Percentiles rank a stretch among this genome's conserved stretches.
Evolutionary conservation across 2,113 vertebrate species (phyloP).

Genomic region (Bambusicola thoracicus): DNA sequence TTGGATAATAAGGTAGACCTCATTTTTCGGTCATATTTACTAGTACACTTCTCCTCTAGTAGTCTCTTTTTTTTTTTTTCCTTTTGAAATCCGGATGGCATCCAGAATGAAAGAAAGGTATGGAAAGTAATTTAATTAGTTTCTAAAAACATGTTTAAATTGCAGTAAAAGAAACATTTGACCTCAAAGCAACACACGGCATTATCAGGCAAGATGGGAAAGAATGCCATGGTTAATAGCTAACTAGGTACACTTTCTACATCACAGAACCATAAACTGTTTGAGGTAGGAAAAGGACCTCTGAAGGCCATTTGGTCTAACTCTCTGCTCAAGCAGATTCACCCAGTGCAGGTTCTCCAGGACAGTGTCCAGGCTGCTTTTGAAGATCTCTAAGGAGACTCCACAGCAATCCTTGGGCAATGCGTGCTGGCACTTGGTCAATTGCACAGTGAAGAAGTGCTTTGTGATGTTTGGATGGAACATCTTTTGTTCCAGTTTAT

Average conservation of each 20-base stretch:
- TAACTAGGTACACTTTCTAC: neutral
- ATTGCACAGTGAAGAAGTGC: neutral
- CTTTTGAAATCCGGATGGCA: neutral
- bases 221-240: neutral
- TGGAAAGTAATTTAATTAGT: neutral
- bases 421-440: neutral
- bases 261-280: neutral
- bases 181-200: neutral
- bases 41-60: neutral
- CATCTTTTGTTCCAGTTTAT: neutral
- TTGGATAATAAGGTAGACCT: neutral
- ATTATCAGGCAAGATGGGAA: neutral
- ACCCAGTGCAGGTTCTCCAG: neutral
- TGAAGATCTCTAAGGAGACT: neutral
- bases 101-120: neutral
- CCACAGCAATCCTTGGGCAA: neutral
- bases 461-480: neutral
- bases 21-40: neutral
- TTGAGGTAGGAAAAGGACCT: neutral
- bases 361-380: neutral
- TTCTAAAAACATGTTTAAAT: neutral
- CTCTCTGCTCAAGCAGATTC: neutral
- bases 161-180: neutral
- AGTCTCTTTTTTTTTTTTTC: accelerated
- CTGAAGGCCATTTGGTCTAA: neutral